Conservation (phyloP, 1,140 invertebrate genomes). For the Scaptodrosophila lebanonensis region DNA sequence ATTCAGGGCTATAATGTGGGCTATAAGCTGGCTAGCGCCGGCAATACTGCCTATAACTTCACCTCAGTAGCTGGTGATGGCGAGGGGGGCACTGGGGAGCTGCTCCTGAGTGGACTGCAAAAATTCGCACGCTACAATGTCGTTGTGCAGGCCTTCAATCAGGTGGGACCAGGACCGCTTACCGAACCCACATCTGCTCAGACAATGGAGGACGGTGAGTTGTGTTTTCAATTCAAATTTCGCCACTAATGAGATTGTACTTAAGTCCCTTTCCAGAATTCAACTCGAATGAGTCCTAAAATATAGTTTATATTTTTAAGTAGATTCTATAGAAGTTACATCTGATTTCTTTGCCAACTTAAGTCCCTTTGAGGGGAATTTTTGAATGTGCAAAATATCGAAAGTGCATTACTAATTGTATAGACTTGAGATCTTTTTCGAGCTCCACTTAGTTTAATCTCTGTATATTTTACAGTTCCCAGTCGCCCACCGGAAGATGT, state of each 20-base stretch:
- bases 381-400: too few species aligned
- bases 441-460: background rate
- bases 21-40: slow-evolving; percentile 68
- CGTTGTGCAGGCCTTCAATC: slow-evolving; percentile 91
- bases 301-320: too few species aligned
- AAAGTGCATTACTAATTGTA: too few species aligned
- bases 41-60: slow-evolving; percentile 81
- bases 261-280: too few species aligned
- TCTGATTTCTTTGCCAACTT: too few species aligned
- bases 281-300: too few species aligned
- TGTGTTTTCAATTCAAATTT: too few species aligned
- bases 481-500: slow-evolving; percentile 85
- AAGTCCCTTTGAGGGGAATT: too few species aligned
- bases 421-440: background rate
- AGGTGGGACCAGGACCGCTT: slow-evolving; percentile 87
- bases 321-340: too few species aligned
- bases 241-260: too few species aligned
- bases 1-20: slow-evolving; percentile 85
- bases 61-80: slow-evolving; percentile 84
- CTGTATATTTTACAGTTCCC: slow-evolving; percentile 80
- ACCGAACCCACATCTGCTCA: slow-evolving; percentile 85
- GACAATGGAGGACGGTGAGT: slow-evolving; percentile 89
- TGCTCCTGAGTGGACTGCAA: slow-evolving; percentile 82
- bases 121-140: slow-evolving; percentile 89
- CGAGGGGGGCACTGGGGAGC: slow-evolving; percentile 82